phyloP scores from a whole-genome alignment of 2,888 invertebrate genomes.

The Conchocele bisecta region DNA sequence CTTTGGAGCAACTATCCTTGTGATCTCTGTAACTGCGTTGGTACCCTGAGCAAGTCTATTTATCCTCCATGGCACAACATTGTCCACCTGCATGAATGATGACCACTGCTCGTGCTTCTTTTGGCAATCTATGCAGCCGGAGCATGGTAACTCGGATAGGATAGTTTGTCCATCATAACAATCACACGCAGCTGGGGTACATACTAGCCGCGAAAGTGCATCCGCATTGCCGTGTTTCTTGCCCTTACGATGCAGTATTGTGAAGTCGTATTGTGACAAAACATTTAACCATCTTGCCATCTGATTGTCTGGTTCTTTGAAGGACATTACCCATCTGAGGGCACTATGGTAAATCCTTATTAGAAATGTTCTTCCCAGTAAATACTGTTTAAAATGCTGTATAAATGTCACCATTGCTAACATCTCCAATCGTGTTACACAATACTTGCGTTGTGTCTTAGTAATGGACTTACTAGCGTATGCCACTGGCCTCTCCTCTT shows the following conservation, averaged over 20 bases:
- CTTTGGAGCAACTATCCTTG: too few relatives aligned
- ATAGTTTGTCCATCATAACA: conserved; percentile 36
- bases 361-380: conserved; percentile 14
- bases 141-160: conserved; percentile 30
- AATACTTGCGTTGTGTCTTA: background rate
- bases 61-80: conserved; percentile 29
- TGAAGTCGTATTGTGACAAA: conserved; percentile 51
- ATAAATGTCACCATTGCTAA: conserved; percentile 53
- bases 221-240: conserved; percentile 39
- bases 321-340: conserved; percentile 45
- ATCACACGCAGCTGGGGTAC: conserved; percentile 31
- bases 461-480: too few relatives aligned
- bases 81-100: conserved; percentile 26
- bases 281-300: conserved; percentile 47
- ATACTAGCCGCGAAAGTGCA: conserved; percentile 30
- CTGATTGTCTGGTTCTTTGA: conserved; percentile 48
- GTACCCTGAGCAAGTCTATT: too few relatives aligned
- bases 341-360: conserved; percentile 59
- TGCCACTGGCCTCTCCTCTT: too few relatives aligned
- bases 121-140: conserved; percentile 26
- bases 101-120: conserved; percentile 41
- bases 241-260: conserved; percentile 36
- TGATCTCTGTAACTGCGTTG: too few relatives aligned
- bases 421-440: conserved; percentile 27
- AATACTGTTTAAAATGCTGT: conserved; percentile 56